Percentiles rank a stretch among this genome's conserved stretches.
Evolutionary conservation across 1,140 invertebrate species (phyloP).

Genomic region (Bombus sibiricus): DNA sequence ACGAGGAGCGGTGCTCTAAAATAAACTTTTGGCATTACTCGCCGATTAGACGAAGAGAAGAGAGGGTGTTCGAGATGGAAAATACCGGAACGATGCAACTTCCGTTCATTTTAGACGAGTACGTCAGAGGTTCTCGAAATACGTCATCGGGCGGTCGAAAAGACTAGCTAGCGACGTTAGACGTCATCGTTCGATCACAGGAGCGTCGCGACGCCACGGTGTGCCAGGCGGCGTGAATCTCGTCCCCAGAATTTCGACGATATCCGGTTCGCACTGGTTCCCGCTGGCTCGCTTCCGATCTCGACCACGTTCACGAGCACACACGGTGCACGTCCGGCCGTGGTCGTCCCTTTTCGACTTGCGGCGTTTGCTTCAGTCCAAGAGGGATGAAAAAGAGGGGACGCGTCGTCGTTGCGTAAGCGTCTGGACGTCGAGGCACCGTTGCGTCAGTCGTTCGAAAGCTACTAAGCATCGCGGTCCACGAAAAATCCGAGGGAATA

Average conservation of each 20-base stretch:
- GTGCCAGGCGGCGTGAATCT: constrained; percentile 7
- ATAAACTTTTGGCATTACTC: constrained; percentile 3
- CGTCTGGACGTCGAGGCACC: constrained; percentile 71
- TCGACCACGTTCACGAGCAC: background rate
- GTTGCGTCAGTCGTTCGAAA: constrained; percentile 71
- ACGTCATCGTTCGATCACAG: constrained; percentile 41
- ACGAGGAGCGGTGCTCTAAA: background rate
- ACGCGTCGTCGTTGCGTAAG: constrained; percentile 72
- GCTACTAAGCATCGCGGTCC: constrained; percentile 69
- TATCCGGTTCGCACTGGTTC: constrained; percentile 52
- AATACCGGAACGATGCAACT: background rate
- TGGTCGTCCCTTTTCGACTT: constrained; percentile 31
- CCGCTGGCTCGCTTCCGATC: constrained; percentile 46
- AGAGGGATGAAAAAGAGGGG: constrained; percentile 47
- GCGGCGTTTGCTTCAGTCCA: constrained; percentile 16
- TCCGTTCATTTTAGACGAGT: background rate
- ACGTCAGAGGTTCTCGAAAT: constrained; percentile 25
- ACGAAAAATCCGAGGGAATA: constrained; percentile 18
- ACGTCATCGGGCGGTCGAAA: constrained; percentile 22
- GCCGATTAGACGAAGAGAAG: background rate
- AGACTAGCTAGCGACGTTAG: background rate
- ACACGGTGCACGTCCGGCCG: background rate
- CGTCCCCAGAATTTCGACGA: constrained; percentile 27
- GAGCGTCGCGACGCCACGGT: constrained; percentile 22
- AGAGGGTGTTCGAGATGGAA: background rate